Evolutionary conservation across 1,140 invertebrate species (phyloP).

Genomic region (Hyposmocoma kahamanoa): DNA sequence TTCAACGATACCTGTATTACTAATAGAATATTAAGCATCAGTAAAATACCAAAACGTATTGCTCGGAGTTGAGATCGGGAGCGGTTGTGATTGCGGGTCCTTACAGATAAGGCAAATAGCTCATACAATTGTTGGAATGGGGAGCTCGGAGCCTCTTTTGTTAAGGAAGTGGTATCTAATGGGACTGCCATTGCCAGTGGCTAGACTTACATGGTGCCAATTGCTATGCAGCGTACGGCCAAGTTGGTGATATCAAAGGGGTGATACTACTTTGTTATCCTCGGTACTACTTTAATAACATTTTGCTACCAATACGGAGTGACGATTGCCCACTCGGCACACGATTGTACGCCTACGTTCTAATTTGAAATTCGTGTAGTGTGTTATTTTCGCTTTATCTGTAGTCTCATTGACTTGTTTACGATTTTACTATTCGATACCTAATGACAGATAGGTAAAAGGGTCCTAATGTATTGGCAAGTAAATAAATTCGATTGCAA

Average conservation of each 20-base stretch:
- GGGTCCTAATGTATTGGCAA: too few relatives aligned
- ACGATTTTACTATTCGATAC: neutral
- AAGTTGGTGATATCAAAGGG: neutral
- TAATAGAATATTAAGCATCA: too few relatives aligned
- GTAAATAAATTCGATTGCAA: neutral
- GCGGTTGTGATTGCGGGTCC: constrained; percentile 53
- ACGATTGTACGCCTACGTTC: constrained; percentile 18
- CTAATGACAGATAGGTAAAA: neutral
- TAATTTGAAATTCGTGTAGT: constrained; percentile 44
- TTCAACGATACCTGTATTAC: too few relatives aligned
- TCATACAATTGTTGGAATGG: constrained; percentile 69
- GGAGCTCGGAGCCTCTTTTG: constrained; percentile 56
- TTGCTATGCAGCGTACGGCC: constrained; percentile 10
- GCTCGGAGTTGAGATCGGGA: constrained; percentile 24
- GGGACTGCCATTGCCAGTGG: constrained; percentile 42
- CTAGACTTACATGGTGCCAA: constrained; percentile 62
- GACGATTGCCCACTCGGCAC: constrained; percentile 29
- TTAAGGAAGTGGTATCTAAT: constrained; percentile 64
- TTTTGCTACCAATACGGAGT: constrained; percentile 28
- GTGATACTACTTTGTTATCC: too few relatives aligned
- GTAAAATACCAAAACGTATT: constrained; percentile 39
- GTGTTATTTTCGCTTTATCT: constrained; percentile 14
- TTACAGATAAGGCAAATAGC: constrained; percentile 70
- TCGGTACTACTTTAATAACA: too few relatives aligned
- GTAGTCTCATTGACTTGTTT: neutral